Evolutionary conservation across 1,140 invertebrate species (phyloP), one percentile per base, ranked within the genome.

Genomic region (Drosophila pectinifera): DNA sequence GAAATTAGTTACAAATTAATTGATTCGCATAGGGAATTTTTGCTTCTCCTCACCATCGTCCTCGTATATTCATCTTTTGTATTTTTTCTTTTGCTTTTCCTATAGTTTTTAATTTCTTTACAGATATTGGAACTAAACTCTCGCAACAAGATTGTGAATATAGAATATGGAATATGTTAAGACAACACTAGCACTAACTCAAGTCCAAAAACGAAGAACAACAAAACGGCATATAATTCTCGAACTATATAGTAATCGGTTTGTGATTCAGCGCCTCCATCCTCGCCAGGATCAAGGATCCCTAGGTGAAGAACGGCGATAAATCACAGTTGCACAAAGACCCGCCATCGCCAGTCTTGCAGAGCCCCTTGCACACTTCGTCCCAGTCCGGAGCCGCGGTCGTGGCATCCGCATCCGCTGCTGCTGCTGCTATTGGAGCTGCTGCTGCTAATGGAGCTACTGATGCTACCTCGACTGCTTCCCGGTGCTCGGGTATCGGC

Each of bases 241-340:
- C 58, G 78, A 86, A 85, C 74, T 70, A 83, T 76, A 80, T 73
- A 58, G 55, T 63, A 61, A 68, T 69, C 46, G 63, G 26, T 72
- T 68, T 70, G 83, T 83, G 79, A 88, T 89, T 72, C 70, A 79
- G 28, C 84, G 53, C 83, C 70, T 76, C 28, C 64, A 18, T 43
- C 36, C 62, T 76, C 7, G 54, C 16, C 11, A 74, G 53, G 49
- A 39, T 16, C 18, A 20, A 6, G 48, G 51, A 49, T 24, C 36
- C 39, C 58, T 39, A 89, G 73, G 11, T 85, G 76, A 85, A 76
- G 77, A 93, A 92, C 48, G 93, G 93, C 45, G 93, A 91, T 51
- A 93, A 84, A 92, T 94, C 93, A 91, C 94, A 94, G 79, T 93
- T 92, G 90, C 94, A 94, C 78, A 94, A 93, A 64, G 91, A 91